Conservation (phyloP, 2,797 vertebrate genomes). For the Pipistrellus kuhlii region DNA sequence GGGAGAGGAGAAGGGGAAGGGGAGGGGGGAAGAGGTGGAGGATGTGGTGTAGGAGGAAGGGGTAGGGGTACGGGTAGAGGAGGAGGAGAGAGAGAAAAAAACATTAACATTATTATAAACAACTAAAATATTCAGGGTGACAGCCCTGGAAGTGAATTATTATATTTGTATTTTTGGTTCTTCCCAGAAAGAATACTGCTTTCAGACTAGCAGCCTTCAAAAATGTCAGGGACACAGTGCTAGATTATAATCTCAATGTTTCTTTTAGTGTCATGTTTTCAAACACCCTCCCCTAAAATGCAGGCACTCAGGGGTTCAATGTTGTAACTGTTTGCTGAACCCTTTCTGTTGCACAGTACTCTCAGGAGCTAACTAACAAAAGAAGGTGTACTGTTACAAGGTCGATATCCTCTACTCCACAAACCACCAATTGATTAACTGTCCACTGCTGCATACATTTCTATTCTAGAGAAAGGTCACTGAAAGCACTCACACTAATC, state of each 20-base stretch:
- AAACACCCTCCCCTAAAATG: slow-evolving; percentile 13
- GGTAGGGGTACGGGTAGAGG: not conserved
- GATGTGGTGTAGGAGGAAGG: not conserved
- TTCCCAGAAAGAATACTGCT: not conserved
- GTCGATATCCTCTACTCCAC: slow-evolving; percentile 18
- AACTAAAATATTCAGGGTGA: not conserved
- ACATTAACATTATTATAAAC: not conserved
- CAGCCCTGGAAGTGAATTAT: not conserved
- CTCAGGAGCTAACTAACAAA: slow-evolving; percentile 22
- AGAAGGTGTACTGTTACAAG: slow-evolving; percentile 21
- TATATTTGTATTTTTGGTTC: not conserved
- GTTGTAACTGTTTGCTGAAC: not conserved
- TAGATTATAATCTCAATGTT: slow-evolving; percentile 8
- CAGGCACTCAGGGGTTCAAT: not conserved
- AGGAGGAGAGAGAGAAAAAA: not conserved
- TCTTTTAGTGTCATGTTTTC: slow-evolving; percentile 38
- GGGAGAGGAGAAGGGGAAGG: too few relatives aligned
- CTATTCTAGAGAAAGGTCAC: slow-evolving; percentile 8
- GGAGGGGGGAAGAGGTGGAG: not conserved
- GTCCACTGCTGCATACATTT: not conserved
- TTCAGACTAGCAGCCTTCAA: not conserved
- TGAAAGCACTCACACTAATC: not conserved
- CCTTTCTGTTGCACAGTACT: slow-evolving; percentile 26
- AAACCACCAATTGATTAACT: slow-evolving; percentile 44
- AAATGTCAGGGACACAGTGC: not conserved